A percentile compares a stretch with the other conserved stretches of the same genome.
These are phyloP conservation scores for Drosophila monieri DNA, from an alignment of 2,888 invertebrate genomes.

Conservation along the genomic window DNA sequence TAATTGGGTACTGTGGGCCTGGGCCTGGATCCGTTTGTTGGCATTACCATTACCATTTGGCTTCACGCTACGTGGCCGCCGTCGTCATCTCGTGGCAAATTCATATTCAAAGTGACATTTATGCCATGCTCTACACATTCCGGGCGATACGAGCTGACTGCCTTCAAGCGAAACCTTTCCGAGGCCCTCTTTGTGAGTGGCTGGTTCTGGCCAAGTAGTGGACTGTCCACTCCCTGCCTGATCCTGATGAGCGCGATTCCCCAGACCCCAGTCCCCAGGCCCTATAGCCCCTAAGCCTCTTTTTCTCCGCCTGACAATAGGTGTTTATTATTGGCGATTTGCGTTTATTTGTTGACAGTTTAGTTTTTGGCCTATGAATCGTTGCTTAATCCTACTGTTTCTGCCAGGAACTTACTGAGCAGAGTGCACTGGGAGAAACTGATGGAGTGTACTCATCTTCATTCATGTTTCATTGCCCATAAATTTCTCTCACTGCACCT, in stretches of 20 bases:
- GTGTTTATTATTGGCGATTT: constrained; percentile 77
- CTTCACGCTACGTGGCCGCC: constrained; percentile 69
- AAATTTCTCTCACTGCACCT: constrained; percentile 46
- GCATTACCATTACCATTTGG: constrained; percentile 49
- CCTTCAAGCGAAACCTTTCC: constrained; percentile 52
- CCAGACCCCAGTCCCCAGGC: background rate
- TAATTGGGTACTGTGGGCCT: constrained; percentile 1
- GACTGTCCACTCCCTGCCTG: constrained; percentile 4
- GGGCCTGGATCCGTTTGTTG: constrained; percentile 32
- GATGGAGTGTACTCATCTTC: background rate
- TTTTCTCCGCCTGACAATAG: constrained; percentile 53
- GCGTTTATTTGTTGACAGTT: constrained; percentile 81
- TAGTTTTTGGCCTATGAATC: constrained; percentile 78
- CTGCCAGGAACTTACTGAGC: constrained; percentile 39
- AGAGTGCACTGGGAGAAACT: constrained; percentile 48
- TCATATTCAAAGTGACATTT: constrained; percentile 83
- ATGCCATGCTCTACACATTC: constrained; percentile 81
- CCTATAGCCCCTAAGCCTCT: constrained; percentile 19
- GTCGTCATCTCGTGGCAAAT: constrained; percentile 73
- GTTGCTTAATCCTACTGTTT: constrained; percentile 53
- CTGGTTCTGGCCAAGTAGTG: constrained; percentile 17
- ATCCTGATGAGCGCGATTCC: constrained; percentile 33
- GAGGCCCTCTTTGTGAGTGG: constrained; percentile 14
- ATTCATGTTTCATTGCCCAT: background rate
- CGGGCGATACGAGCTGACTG: constrained; percentile 72